Conservation (phyloP, 1,140 invertebrate genomes). For the Sitophilus oryzae region DNA sequence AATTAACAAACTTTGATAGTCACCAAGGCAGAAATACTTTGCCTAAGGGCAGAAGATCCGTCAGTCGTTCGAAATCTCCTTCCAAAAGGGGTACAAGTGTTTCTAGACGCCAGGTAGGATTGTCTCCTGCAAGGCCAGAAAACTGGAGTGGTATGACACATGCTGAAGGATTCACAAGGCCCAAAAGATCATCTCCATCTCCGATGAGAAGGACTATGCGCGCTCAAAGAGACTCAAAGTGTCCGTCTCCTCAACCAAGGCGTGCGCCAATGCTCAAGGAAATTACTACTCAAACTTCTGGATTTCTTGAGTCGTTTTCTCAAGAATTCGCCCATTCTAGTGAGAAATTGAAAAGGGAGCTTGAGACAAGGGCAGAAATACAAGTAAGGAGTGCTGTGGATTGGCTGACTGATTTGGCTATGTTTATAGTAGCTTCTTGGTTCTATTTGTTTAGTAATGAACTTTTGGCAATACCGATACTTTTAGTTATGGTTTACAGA, state of each 20-base stretch:
- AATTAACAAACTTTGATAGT: background rate
- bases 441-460: conserved; percentile 74
- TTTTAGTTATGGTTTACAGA: conserved; percentile 68
- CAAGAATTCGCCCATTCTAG: conserved; percentile 5
- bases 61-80: conserved; percentile 26
- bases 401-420: conserved; percentile 63
- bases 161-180: background rate
- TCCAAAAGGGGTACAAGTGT: conserved; percentile 18
- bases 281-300: conserved; percentile 42
- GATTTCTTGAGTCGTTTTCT: conserved; percentile 27
- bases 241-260: conserved; percentile 14
- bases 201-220: conserved; percentile 17
- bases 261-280: conserved; percentile 33
- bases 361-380: conserved; percentile 47
- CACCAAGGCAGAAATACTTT: background rate
- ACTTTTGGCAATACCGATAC: conserved; percentile 65
- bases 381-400: conserved; percentile 61
- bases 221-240: background rate
- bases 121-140: conserved; percentile 6
- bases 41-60: conserved; percentile 14
- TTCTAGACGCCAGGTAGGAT: conserved; percentile 13
- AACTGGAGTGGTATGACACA: conserved; percentile 3
- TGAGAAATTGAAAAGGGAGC: conserved; percentile 24
- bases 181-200: conserved; percentile 25
- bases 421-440: conserved; percentile 66